phyloP scores from a whole-genome alignment of 2,797 vertebrate species.

The Peromyscus aztecus region DNA sequence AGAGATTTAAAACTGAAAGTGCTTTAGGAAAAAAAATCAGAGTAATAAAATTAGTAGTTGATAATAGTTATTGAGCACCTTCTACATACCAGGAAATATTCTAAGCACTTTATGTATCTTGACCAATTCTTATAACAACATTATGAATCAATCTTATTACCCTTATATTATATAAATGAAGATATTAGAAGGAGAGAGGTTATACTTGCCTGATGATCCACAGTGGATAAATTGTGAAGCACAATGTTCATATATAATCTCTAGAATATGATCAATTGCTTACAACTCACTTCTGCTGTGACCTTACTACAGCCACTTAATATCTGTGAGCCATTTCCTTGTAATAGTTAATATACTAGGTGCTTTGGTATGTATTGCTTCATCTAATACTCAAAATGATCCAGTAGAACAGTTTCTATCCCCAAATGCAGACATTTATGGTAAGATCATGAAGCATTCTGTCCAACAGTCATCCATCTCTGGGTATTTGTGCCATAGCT shows the following conservation, averaged over 20 bases:
- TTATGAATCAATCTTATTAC: background rate
- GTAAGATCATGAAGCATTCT: background rate
- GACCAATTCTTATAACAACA: background rate
- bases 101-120: background rate
- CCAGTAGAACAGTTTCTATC: background rate
- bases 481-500: background rate
- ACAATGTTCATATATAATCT: background rate
- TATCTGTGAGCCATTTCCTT: background rate
- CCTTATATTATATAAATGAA: constrained; percentile 5
- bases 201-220: background rate
- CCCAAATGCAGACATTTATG: background rate
- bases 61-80: background rate
- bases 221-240: background rate
- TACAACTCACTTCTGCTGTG: background rate
- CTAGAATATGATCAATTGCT: background rate
- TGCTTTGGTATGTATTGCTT: background rate
- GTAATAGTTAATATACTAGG: background rate
- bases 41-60: background rate
- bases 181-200: background rate
- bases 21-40: background rate
- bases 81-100: background rate
- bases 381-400: background rate
- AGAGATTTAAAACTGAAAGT: constrained; percentile 42
- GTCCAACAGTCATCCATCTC: background rate
- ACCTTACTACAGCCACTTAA: background rate